Evolutionary conservation across 1,140 invertebrate species (phyloP).

Genomic region (Adelges cooleyi): DNA sequence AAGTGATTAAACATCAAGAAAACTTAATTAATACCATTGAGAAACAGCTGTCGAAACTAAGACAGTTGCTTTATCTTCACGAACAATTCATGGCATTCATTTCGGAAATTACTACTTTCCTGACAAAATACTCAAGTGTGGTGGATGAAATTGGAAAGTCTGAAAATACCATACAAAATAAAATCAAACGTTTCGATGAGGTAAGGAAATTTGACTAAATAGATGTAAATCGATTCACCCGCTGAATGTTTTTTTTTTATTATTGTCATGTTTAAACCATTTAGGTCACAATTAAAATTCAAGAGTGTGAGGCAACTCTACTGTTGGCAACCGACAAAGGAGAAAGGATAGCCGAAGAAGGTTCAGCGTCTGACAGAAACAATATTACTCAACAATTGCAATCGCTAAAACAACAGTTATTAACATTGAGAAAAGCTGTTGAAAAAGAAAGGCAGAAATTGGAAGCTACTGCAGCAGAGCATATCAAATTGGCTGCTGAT

Average conservation of each 20-base stretch:
- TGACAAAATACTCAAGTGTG: constrained; percentile 74
- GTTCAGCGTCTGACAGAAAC: constrained; percentile 71
- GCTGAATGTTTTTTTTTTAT: not conserved
- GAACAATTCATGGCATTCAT: constrained; percentile 78
- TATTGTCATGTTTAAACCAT: not conserved
- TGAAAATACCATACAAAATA: constrained; percentile 66
- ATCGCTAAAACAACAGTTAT: constrained; percentile 69
- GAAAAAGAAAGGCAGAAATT: constrained; percentile 76
- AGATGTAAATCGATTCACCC: not conserved
- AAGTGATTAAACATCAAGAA: constrained; percentile 66
- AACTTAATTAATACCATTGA: constrained; percentile 71
- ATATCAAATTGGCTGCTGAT: constrained; percentile 66
- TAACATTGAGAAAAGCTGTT: constrained; percentile 46
- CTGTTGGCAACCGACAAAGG: constrained; percentile 80
- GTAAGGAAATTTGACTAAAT: constrained; percentile 37
- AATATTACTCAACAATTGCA: constrained; percentile 77
- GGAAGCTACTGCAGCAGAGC: constrained; percentile 73
- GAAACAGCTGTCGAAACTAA: constrained; percentile 63
- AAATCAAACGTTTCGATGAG: constrained; percentile 78
- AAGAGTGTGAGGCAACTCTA: constrained; percentile 76
- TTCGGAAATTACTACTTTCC: constrained; percentile 74
- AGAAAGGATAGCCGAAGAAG: constrained; percentile 78
- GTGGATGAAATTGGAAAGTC: constrained; percentile 72
- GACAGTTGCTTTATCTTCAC: constrained; percentile 61
- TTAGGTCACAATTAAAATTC: constrained; percentile 60